Conservation (phyloP, 2,113 vertebrate genomes). For the Poeciliopsis prolifica region DNA sequence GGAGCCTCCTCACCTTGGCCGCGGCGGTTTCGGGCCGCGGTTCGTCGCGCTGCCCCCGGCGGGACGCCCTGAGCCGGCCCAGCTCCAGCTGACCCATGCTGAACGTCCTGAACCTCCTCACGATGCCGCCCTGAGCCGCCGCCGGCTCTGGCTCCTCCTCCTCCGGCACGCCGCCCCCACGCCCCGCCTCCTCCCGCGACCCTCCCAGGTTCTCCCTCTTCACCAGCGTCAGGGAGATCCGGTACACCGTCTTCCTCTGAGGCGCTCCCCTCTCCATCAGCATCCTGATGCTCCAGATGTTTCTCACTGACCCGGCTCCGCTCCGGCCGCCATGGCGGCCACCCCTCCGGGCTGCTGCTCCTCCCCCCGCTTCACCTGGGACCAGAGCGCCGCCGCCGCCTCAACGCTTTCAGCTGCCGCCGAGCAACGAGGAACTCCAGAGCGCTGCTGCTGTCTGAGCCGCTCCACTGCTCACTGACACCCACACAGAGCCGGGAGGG, state of each 20-base stretch:
- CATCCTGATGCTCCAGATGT: slow-evolving; percentile 71
- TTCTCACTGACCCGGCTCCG: slow-evolving; percentile 3
- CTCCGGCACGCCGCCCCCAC: slow-evolving; percentile 57
- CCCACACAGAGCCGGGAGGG: neutral
- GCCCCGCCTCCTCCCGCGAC: neutral
- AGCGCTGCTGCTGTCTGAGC: neutral
- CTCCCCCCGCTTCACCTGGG: slow-evolving; percentile 11
- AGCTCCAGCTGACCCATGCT: slow-evolving; percentile 94
- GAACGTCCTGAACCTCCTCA: slow-evolving; percentile 87
- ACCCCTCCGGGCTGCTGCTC: slow-evolving; percentile 29
- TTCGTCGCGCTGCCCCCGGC: slow-evolving; percentile 58
- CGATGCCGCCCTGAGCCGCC: slow-evolving; percentile 9
- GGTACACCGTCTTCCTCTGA: slow-evolving; percentile 88
- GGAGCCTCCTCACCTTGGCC: slow-evolving; percentile 31
- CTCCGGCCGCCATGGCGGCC: slow-evolving; percentile 65
- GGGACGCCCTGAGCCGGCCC: slow-evolving; percentile 79
- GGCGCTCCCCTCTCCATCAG: slow-evolving; percentile 85
- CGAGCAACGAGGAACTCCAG: neutral
- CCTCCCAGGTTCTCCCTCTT: slow-evolving; percentile 86
- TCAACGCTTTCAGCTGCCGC: neutral
- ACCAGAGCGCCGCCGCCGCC: slow-evolving; percentile 14
- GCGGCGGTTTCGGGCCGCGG: neutral
- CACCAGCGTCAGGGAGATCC: slow-evolving; percentile 94
- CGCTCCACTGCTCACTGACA: neutral
- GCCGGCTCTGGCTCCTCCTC: slow-evolving; percentile 78